Base-by-base conservation (phyloP, 1,140 invertebrate species). In the Drosophila dunni region DNA sequence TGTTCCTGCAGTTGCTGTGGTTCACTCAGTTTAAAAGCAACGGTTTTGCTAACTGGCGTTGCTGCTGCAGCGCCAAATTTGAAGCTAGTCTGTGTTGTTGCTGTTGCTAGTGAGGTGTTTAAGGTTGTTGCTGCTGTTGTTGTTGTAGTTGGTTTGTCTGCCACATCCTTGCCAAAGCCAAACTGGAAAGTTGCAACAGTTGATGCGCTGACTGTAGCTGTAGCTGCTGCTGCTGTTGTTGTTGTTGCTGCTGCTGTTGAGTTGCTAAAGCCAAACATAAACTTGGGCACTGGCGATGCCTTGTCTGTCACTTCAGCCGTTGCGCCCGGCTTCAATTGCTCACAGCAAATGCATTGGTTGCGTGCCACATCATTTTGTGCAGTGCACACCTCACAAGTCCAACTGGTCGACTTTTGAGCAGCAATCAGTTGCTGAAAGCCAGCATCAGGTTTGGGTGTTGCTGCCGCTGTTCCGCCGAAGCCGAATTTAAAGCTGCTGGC, bases 341-440 rank as follows among this genome's bases (percentile, higher is more conserved):
- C 94, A 85, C 96, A 97, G 70, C 96, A 96, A 17, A 94, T 93
- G 93, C 96, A 97, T 75, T 93, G 94, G 4, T 75, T 79, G 42
- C 92, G 93, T 20, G 93, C 90, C 7, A 81, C 83, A 20, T 94
- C 93, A 80, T 96, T 96, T 57, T 93, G 92, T 1, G 96, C 92
- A 91, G 95, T 93, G 86, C 96, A 97, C 17, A 92, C 93, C 17
- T 94, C 91, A 91, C 96, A 97, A 72, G 95, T 94, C 95, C 95
- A 96, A 50, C 91, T 93, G n/a, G 86, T 70, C 42, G 75, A 72
- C 73, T 89, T 91, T 72, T 94, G 94, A 10, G 82, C 73, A 6
- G 79, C 86, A 20, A 78, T 83, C 48, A 92, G 74, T 89, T 92
- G 36, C 79, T 88, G 76, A 90, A 92, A 79, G 6, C 75, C 75